Evolutionary conservation across 2,888 invertebrate species (phyloP).

Genomic region (Torymus auratus): DNA sequence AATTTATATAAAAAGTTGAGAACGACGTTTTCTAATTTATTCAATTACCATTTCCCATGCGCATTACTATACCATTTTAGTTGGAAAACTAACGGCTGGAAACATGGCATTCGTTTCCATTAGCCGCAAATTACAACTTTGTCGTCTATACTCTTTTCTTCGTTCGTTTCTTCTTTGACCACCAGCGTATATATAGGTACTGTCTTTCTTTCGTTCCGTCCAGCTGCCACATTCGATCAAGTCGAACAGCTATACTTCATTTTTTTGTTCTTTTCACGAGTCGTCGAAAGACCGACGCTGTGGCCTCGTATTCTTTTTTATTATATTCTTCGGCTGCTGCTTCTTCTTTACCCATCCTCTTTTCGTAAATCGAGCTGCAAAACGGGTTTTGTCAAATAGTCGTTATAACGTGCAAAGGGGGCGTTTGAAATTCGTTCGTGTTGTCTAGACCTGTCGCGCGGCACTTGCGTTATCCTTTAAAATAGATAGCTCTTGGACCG

Average conservation of each 20-base stretch:
- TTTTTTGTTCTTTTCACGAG: slow-evolving; percentile 15
- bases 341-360: background rate
- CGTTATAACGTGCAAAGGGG: slow-evolving; percentile 20
- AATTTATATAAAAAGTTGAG: no score
- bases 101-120: background rate
- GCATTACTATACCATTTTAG: no score
- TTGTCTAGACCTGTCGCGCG: background rate
- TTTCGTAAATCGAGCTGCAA: slow-evolving; percentile 13
- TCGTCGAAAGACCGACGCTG: background rate
- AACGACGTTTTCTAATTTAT: no score
- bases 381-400: slow-evolving; percentile 45
- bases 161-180: background rate
- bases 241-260: slow-evolving; percentile 21
- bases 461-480: slow-evolving; percentile 11
- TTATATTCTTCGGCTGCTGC: background rate
- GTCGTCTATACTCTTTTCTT: background rate
- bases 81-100: no score
- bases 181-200: no score
- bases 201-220: background rate
- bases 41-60: no score
- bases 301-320: background rate
- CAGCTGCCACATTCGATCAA: slow-evolving; percentile 30
- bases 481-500: background rate
- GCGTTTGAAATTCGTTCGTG: background rate
- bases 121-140: background rate